Evolutionary conservation across 2,113 vertebrate species (phyloP).

Genomic region (Callipepla squamata): DNA sequence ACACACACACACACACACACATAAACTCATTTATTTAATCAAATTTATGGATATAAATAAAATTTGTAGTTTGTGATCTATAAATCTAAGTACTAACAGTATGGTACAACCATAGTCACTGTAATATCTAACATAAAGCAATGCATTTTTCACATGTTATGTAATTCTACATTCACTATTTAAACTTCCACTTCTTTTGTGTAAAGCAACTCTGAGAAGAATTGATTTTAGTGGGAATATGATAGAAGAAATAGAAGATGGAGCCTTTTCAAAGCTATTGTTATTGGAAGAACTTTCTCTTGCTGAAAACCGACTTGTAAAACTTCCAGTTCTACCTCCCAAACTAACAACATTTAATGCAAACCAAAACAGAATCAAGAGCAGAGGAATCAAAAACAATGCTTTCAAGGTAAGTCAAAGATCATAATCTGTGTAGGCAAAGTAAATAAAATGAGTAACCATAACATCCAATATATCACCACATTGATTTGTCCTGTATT

Average conservation of each 20-base stretch:
- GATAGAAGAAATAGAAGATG: constrained; percentile 96
- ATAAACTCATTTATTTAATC: too few relatives aligned
- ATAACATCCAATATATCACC: neutral
- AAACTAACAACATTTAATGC: constrained; percentile 90
- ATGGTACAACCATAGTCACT: neutral
- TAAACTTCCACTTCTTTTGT: constrained; percentile 24
- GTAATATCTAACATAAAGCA: neutral
- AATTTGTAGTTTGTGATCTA: neutral
- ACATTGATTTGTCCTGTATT: neutral
- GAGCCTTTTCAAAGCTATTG: constrained; percentile 89
- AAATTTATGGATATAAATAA: neutral
- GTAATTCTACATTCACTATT: neutral
- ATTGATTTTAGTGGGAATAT: constrained; percentile 94
- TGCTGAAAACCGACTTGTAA: constrained; percentile 90
- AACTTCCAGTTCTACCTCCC: constrained; percentile 90
- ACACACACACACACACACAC: too few relatives aligned
- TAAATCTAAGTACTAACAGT: neutral
- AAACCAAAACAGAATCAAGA: constrained; percentile 91
- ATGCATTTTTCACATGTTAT: neutral
- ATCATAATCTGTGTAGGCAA: neutral
- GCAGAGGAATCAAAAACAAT: constrained; percentile 93
- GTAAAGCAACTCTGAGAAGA: constrained; percentile 91
- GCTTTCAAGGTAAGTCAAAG: constrained; percentile 88
- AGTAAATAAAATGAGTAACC: neutral
- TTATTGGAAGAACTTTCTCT: constrained; percentile 90